Percentiles rank a stretch among this genome's conserved stretches.
Evolutionary conservation across 2,797 vertebrate species (phyloP).

Genomic region (Thripadectes ignobilis): DNA sequence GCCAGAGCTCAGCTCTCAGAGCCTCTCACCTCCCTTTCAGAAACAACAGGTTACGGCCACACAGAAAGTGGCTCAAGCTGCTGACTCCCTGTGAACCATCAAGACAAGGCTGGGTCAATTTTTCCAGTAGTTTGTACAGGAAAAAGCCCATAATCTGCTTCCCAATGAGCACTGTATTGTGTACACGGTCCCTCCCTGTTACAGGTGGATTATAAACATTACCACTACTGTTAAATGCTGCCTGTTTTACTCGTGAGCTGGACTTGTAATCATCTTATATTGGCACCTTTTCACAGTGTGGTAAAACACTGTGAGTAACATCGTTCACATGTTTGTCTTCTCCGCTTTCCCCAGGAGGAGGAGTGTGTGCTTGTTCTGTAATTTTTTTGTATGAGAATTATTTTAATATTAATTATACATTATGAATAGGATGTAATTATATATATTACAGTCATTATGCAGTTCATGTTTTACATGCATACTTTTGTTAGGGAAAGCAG

Average conservation of each 20-base stretch:
- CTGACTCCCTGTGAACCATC: not conserved
- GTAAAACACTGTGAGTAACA: constrained; percentile 22
- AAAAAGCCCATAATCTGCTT: not conserved
- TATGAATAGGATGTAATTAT: constrained; percentile 30
- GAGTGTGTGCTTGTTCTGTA: not conserved
- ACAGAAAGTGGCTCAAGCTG: not conserved
- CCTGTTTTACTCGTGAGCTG: not conserved
- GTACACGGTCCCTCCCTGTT: not conserved
- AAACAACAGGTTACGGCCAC: not conserved
- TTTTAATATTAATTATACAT: constrained; percentile 48
- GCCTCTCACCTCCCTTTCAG: not conserved
- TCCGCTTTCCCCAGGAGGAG: constrained; percentile 4
- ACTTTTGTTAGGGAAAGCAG: constrained; percentile 35
- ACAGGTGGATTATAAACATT: constrained; percentile 12
- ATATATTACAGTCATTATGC: constrained; percentile 32
- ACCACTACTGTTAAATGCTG: not conserved
- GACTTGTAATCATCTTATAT: not conserved
- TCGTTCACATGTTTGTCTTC: not conserved
- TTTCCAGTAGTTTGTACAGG: not conserved
- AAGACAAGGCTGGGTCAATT: not conserved
- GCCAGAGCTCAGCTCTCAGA: not conserved
- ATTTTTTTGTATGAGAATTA: not conserved
- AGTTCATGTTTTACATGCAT: constrained; percentile 30
- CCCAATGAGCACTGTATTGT: not conserved
- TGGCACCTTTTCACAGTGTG: not conserved